A percentile compares a stretch with the other conserved stretches of the same genome.
phyloP scores from a whole-genome alignment of 2,113 vertebrate genomes.

The Craseonycteris thonglongyai region DNA sequence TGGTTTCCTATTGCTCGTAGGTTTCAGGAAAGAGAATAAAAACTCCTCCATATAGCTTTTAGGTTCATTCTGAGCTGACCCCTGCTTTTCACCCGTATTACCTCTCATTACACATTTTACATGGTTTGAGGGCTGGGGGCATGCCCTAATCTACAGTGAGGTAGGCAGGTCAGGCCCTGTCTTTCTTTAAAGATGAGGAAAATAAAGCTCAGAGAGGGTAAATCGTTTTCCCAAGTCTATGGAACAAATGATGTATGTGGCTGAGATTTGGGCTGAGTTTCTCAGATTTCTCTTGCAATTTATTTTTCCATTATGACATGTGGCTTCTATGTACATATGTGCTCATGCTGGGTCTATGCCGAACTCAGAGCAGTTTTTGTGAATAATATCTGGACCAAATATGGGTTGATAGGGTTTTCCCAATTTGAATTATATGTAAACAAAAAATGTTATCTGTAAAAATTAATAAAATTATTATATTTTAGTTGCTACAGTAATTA shows the following conservation, averaged over 20 bases:
- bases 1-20: not conserved
- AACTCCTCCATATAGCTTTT: not conserved
- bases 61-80: not conserved
- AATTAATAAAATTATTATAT: not conserved
- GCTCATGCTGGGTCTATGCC: not conserved
- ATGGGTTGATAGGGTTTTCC: not conserved
- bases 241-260: not conserved
- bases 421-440: not conserved
- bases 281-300: constrained; percentile 5
- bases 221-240: not conserved
- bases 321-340: not conserved
- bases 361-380: not conserved
- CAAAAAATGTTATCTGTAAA: not conserved
- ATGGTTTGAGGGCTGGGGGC: not conserved
- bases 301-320: not conserved
- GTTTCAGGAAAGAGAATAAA: not conserved
- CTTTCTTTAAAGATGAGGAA: not conserved
- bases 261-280: not conserved
- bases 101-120: not conserved
- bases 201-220: not conserved
- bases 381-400: not conserved
- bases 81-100: not conserved
- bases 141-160: not conserved
- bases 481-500: not conserved
- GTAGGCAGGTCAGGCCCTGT: not conserved